Evolutionary conservation across 2,888 invertebrate species (phyloP).

Genomic region (Neoascia interrupta): DNA sequence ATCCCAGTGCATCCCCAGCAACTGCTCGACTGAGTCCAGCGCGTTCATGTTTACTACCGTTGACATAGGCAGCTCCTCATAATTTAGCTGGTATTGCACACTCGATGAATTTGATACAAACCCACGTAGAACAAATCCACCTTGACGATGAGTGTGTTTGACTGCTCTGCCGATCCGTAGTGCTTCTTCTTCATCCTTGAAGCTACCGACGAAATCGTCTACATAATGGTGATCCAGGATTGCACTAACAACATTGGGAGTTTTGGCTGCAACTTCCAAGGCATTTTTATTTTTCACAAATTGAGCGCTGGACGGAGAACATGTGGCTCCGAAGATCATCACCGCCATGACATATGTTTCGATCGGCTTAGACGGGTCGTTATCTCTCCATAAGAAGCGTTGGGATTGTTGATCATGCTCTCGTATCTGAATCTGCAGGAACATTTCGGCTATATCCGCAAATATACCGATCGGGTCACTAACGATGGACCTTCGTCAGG

Average conservation of each 20-base stretch:
- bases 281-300: constrained; percentile 61
- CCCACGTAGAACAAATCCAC: constrained; percentile 12
- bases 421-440: constrained; percentile 71
- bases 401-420: constrained; percentile 71
- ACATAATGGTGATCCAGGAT: constrained; percentile 53
- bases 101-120: constrained; percentile 13
- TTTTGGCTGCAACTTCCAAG: constrained; percentile 8
- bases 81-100: neutral
- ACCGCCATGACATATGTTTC: constrained; percentile 65
- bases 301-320: constrained; percentile 60
- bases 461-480: constrained; percentile 68
- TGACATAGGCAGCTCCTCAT: neutral
- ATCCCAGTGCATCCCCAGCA: constrained; percentile 69
- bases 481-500: constrained; percentile 72
- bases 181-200: constrained; percentile 17
- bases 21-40: constrained; percentile 24
- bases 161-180: constrained; percentile 8
- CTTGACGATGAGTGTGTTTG: neutral
- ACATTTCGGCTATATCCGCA: constrained; percentile 75
- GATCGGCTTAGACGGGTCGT: neutral
- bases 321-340: constrained; percentile 70
- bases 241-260: constrained; percentile 38
- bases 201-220: constrained; percentile 40
- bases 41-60: constrained; percentile 2
- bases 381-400: constrained; percentile 71